Evolutionary conservation across 1,140 invertebrate species (phyloP).

Genomic region (Drosophila santomea): DNA sequence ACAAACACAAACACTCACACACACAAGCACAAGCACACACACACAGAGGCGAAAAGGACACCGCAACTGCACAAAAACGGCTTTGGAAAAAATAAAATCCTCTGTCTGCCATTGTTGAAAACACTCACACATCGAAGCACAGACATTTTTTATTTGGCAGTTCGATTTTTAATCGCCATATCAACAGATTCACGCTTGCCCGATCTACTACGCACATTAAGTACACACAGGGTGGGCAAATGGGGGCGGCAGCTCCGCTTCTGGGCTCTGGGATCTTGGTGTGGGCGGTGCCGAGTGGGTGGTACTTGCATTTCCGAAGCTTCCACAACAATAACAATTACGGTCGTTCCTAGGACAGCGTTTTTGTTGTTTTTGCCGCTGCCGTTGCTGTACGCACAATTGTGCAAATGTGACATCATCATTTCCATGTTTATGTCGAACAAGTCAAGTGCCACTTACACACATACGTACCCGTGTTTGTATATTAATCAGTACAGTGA

Average conservation of each 20-base stretch:
- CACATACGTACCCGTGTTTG: conserved; percentile 30
- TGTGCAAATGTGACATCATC: conserved; percentile 82
- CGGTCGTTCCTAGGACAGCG: conserved; percentile 20
- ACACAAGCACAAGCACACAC: conserved; percentile 50
- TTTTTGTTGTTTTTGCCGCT: conserved; percentile 36
- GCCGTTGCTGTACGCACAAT: conserved; percentile 73
- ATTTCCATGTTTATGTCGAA: conserved; percentile 81
- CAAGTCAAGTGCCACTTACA: conserved; percentile 79
- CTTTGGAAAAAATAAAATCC: conserved; percentile 40
- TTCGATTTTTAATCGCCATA: conserved; percentile 81
- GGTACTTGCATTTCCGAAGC: conserved; percentile 43
- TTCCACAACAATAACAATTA: conserved; percentile 77
- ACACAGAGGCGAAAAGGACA: conserved; percentile 60
- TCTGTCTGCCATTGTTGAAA: conserved; percentile 51
- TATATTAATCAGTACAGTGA: conserved; percentile 37
- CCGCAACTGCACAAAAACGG: conserved; percentile 24
- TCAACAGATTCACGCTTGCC: conserved; percentile 79
- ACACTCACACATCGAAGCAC: conserved; percentile 18
- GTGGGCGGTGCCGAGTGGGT: background rate
- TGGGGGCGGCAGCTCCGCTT: background rate
- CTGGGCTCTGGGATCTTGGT: too few species aligned
- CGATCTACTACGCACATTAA: conserved; percentile 82
- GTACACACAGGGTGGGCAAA: conserved; percentile 45
- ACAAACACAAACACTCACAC: conserved; percentile 63
- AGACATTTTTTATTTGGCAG: conserved; percentile 48